Base-by-base conservation (phyloP, 1,140 invertebrate genomes). In the Tetramorium alpestre region DNA sequence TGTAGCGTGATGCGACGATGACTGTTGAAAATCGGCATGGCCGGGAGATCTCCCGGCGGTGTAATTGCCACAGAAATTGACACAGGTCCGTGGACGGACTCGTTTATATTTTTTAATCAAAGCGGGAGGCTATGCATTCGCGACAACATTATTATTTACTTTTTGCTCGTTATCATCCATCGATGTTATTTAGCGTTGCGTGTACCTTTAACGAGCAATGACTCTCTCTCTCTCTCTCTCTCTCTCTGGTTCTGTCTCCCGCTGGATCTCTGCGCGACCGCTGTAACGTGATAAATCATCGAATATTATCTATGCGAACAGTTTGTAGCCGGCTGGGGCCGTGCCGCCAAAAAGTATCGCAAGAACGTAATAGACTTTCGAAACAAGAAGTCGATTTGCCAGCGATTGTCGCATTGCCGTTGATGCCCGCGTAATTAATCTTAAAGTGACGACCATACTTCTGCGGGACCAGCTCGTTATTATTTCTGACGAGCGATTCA, bases 1-100 rank as follows among this genome's bases (percentile, higher is more conserved):
- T 22, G 11, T 58, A 28, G 44, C 77, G 78, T 72, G 87, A 82
- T 56, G 80, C 87, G 84, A 81, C 70, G 60, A 89, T 91, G 87
- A 91, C 89, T 91, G 54, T 91, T 85, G 78, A 87, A 81, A 91
- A 81, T 49, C 67, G 56, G 7, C 64, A 10, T 54, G 65, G 25
- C 64, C 47, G 49, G 60, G 75, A 72, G 75, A 69, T 81, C 85
- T 67, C 33, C 7, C 64, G 49, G 72, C 16, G 60, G 49, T 60
- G 60, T 73, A 86, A 73, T 88, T 62, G 85, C 76, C 84, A 73
- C 60, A 58, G 86, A 51, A 58, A 72, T 70, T 75, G 80, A 76
- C 62, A 60, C 44, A 49, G 33, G 41, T 41, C 16, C 41, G 33
- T 38, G 33, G 69, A 84, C 89, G 64, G 49, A 41, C 80, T 82